Evolutionary conservation across 2,797 vertebrate species (phyloP).

Genomic region (Simalia tracyae): DNA sequence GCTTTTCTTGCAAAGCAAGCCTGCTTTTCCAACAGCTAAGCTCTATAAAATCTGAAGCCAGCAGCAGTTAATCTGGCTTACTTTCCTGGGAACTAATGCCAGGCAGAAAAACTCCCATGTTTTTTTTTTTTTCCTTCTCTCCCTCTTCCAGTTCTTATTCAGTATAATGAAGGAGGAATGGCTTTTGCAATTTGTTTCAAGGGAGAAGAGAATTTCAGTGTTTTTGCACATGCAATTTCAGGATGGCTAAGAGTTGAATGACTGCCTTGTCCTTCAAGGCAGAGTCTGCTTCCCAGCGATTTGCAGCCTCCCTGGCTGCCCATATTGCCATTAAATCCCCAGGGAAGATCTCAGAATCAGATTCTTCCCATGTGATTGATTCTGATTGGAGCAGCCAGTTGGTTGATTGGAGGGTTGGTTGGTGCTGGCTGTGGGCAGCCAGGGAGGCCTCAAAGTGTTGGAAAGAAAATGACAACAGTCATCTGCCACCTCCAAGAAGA

Average conservation of each 20-base stretch:
- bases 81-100: conserved; percentile 66
- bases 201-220: not conserved
- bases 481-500: not conserved
- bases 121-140: not conserved
- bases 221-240: not conserved
- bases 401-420: not conserved
- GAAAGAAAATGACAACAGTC: not conserved
- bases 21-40: conserved; percentile 61
- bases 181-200: not conserved
- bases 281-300: not conserved
- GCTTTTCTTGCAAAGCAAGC: conserved; percentile 46
- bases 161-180: not conserved
- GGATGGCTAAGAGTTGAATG: not conserved
- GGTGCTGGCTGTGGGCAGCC: not conserved
- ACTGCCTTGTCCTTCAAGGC: not conserved
- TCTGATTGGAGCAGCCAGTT: not conserved
- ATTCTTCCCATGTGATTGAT: not conserved
- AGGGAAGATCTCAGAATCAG: not conserved
- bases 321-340: not conserved
- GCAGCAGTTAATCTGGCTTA: conserved; percentile 67
- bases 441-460: not conserved
- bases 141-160: not conserved
- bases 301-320: not conserved
- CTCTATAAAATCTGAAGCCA: conserved; percentile 67
- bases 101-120: conserved; percentile 54